Percentiles rank a stretch among this genome's conserved stretches.
These are phyloP conservation scores for Leptothorax acervorum DNA, from an alignment of 2,888 invertebrate species.

Conservation along the genomic window DNA sequence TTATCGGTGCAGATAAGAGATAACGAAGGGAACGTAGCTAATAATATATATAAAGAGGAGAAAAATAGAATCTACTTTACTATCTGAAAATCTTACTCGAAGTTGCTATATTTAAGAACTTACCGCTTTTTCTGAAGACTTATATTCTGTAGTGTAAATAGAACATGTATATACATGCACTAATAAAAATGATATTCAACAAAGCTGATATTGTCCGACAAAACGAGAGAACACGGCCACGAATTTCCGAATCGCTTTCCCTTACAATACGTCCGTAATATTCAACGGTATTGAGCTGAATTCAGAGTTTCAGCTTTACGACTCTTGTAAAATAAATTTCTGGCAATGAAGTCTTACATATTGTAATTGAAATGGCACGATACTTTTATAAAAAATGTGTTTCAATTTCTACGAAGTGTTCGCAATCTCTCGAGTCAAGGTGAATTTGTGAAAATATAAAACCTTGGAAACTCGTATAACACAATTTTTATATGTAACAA, in stretches of 20 bases:
- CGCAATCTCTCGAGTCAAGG: not conserved
- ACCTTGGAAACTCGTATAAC: not conserved
- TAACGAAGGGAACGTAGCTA: conserved; percentile 4
- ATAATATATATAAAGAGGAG: not conserved
- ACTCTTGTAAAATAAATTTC: not conserved
- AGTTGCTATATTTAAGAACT: conserved; percentile 35
- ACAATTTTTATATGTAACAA: not conserved
- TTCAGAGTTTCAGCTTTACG: conserved; percentile 9
- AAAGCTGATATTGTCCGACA: conserved; percentile 49
- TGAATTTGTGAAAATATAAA: not conserved
- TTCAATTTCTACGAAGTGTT: not conserved
- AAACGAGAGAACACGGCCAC: too few relatives aligned
- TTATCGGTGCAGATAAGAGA: conserved; percentile 14
- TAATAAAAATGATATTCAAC: conserved; percentile 63
- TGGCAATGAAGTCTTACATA: not conserved
- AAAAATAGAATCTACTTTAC: conserved; percentile 34
- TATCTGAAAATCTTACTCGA: conserved; percentile 33
- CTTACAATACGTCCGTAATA: not conserved
- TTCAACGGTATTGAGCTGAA: not conserved
- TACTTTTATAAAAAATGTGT: not conserved
- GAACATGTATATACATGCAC: conserved; percentile 66
- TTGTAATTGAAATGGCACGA: not conserved
- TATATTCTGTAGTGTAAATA: conserved; percentile 71
- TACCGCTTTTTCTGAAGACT: conserved; percentile 44
- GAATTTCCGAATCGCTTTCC: not conserved